Percentiles rank a stretch among this genome's conserved stretches.
Conservation (phyloP, 1,140 invertebrate genomes). For the Ridgeia piscesae region DNA sequence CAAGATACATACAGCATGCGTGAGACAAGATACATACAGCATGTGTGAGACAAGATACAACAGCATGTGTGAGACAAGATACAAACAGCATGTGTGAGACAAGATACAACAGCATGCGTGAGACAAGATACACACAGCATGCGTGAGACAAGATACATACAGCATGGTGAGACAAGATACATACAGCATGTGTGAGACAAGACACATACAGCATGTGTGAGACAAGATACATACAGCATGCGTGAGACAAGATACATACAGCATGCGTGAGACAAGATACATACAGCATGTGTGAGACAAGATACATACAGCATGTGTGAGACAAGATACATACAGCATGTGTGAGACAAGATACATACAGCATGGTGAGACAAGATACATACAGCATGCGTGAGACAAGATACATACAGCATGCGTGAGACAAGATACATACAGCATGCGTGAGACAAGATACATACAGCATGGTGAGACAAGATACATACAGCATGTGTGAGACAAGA, state of each 20-base stretch:
- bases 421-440: constrained; percentile 68
- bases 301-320: no score
- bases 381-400: constrained; percentile 82
- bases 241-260: no score
- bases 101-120: no score
- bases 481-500: constrained; percentile 84
- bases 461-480: not conserved
- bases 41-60: no score
- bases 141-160: constrained; percentile 74
- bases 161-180: not conserved
- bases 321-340: constrained; percentile 68
- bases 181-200: constrained; percentile 80
- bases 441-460: no score
- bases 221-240: constrained; percentile 68
- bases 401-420: no score
- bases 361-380: not conserved
- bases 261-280: not conserved
- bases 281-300: constrained; percentile 80
- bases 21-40: constrained; percentile 62
- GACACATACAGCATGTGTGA: no score
- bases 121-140: constrained; percentile 65
- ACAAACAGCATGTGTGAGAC: constrained; percentile 77
- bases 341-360: no score
- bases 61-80: not conserved
- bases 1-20: no score